phyloP scores from a whole-genome alignment of 1,140 invertebrate genomes.

The Choristoneura fumiferana region DNA sequence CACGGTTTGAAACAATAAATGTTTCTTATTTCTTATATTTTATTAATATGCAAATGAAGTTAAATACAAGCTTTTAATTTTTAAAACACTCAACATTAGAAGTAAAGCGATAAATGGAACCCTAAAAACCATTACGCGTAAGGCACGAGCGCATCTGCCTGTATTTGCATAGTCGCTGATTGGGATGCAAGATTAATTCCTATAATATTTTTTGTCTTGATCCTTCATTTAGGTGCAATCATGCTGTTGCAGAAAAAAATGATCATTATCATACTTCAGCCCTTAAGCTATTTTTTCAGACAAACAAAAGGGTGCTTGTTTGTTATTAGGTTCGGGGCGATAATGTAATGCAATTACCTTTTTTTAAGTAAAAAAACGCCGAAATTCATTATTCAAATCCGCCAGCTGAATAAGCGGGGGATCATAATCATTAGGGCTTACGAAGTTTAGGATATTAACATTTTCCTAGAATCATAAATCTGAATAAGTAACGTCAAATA shows the following conservation, averaged over 20 bases:
- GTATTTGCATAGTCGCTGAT: conserved; percentile 71
- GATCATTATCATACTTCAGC: conserved; percentile 77
- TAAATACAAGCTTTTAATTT: too few relatives aligned
- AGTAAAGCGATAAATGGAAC: background rate
- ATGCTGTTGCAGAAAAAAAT: conserved; percentile 61
- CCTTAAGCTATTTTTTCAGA: conserved; percentile 76
- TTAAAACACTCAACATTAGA: too few relatives aligned
- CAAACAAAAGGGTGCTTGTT: conserved; percentile 72
- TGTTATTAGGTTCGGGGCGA: conserved; percentile 75
- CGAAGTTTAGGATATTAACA: conserved; percentile 14
- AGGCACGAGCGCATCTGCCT: conserved; percentile 56
- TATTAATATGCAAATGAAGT: too few relatives aligned
- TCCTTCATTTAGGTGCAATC: conserved; percentile 71
- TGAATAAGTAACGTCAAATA: too few relatives aligned
- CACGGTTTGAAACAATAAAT: too few relatives aligned
- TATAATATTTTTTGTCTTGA: conserved; percentile 72
- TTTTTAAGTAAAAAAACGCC: conserved; percentile 59
- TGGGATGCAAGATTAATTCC: conserved; percentile 70
- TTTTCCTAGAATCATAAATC: background rate
- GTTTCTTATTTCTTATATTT: too few relatives aligned
- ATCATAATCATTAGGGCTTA: conserved; percentile 52
- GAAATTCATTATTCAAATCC: conserved; percentile 75
- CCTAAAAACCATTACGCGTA: conserved; percentile 37
- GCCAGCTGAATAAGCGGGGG: conserved; percentile 66
- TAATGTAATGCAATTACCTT: conserved; percentile 75